A percentile compares a stretch with the other conserved stretches of the same genome.
phyloP scores from a whole-genome alignment of 2,888 invertebrate genomes.

The Sialis fuliginosa region DNA sequence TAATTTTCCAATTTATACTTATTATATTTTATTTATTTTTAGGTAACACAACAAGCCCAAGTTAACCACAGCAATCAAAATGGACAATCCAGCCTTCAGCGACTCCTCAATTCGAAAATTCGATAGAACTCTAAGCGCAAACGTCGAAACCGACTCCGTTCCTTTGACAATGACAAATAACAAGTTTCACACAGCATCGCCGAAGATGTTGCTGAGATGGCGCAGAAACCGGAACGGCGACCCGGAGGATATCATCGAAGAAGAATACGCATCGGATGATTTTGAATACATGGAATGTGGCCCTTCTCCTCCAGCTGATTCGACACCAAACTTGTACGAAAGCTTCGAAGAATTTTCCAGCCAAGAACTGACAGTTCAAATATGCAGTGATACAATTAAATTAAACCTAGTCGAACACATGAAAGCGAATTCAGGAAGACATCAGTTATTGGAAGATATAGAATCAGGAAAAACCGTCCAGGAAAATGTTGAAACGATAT shows the following conservation, averaged over 20 bases:
- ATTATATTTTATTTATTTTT: too few species aligned
- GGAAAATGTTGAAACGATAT: slow-evolving; percentile 33
- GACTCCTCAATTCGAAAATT: slow-evolving; percentile 19
- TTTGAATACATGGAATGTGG: slow-evolving; percentile 66
- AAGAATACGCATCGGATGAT: slow-evolving; percentile 49
- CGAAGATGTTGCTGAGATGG: slow-evolving; percentile 14
- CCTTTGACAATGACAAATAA: slow-evolving; percentile 19
- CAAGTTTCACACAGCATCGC: slow-evolving; percentile 3
- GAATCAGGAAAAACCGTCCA: slow-evolving; percentile 45
- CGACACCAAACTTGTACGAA: slow-evolving; percentile 65
- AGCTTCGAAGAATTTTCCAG: slow-evolving; percentile 51
- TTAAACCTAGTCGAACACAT: slow-evolving; percentile 59
- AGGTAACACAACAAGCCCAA: too few species aligned
- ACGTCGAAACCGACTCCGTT: slow-evolving; percentile 23
- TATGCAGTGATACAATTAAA: slow-evolving; percentile 54
- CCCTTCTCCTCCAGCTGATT: slow-evolving; percentile 63
- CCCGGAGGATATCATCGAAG: slow-evolving; percentile 34
- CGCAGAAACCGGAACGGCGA: slow-evolving; percentile 16
- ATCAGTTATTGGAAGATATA: slow-evolving; percentile 52
- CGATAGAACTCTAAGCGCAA: slow-evolving; percentile 26
- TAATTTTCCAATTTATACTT: too few species aligned
- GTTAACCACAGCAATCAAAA: slow-evolving; percentile 10
- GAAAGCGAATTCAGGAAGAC: slow-evolving; percentile 44
- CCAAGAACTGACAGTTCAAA: slow-evolving; percentile 50
- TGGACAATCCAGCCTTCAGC: slow-evolving; percentile 26